Evolutionary conservation across 2,797 vertebrate genomes (phyloP), one percentile per base, ranked within the genome.

Genomic region (Diplodus puntazzo): DNA sequence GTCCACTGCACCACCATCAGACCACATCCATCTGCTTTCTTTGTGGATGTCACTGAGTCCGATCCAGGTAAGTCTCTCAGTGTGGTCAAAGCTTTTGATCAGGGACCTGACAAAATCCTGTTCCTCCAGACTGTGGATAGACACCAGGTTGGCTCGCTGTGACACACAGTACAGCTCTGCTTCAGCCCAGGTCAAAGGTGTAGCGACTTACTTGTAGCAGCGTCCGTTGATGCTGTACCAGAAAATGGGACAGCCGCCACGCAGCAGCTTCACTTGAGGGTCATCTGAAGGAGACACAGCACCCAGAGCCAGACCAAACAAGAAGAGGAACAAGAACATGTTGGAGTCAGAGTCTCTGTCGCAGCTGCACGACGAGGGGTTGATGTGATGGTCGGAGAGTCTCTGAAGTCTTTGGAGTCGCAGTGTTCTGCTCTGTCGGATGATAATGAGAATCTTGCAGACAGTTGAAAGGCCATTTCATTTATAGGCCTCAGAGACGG

Each of bases 81-180:
- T 0, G 7, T 6, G 46, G 17, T 65, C 62, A 27, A 64, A 64
- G 43, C 18, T 46, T 3, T 6, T 23, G 61, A 64, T 12, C 23
- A 64, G 45, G 2, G 4, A 1, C 10, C 6, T 25, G 16, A 49
- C 4, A 1, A 64, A 64, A 11, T 18, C 18, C 0, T 64, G 43
- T 27, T 64, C 43, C 61, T 18, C 61, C 9, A 1, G 4, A 27
- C 16, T 64, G 45, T 64, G 45, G 43, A 64, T 64, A 3, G 61
- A 64, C 45, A 64, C 61, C 45, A 64, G 42, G 43, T 64, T 48
- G 43, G 43, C 45, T 48, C 45, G n/a, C 49, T 50, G 1, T n/a
- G 20, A n/a, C 49, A 50, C 20, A n/a, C 49, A 50, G 49, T 50
- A 4, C 18, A 50, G 49, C 18, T 50, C 49, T n/a, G 49, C 49